Evolutionary conservation across 2,888 invertebrate genomes (phyloP), one percentile per base, ranked within the genome.

Genomic region (Acrobasis consociella): DNA sequence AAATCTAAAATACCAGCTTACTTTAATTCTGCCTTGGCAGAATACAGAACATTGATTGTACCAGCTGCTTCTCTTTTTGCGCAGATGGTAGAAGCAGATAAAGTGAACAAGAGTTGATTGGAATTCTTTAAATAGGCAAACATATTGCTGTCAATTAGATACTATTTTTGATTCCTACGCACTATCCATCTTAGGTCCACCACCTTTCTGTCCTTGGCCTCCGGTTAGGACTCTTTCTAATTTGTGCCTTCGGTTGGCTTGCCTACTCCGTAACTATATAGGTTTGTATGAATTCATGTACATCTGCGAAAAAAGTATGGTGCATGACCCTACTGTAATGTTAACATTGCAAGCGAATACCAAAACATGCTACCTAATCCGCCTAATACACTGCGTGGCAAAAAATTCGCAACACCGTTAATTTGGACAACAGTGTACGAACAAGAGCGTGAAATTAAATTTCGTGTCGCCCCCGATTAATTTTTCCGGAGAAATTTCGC

Each of bases 381-480:
- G 79, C 76, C 79, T 80, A 78, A 83, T 78, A 78, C 79, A 78
- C 78, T 69, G 67, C 62, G 65, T 65, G 65, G 71, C 69, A 76
- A 83, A 81, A 82, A 85, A 81, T 77, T 81, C 78, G 73, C 76
- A 81, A 75, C 73, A 70, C 75, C 76, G 76, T 82, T 84, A 85
- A 86, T 87, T 86, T 85, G 81, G 77, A 76, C 82, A 71, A 75
- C 77, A 71, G 70, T 70, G 71, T 75, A 74, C 74, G 73, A 71
- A 86, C 87, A 88, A 77, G 86, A 75, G 77, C 77, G 77, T 76
- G 80, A 82, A 85, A 89, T 89, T 89, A 89, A 89, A 87, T 86
- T 88, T 84, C 82, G 85, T 78, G 81, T 74, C 80, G 78, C 72
- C 76, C 80, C 70, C 82, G 80, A 85, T 87, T 85, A 85, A 83